Base-by-base conservation (phyloP, 2,888 invertebrate genomes). In the Phrixothrix hirtus region DNA sequence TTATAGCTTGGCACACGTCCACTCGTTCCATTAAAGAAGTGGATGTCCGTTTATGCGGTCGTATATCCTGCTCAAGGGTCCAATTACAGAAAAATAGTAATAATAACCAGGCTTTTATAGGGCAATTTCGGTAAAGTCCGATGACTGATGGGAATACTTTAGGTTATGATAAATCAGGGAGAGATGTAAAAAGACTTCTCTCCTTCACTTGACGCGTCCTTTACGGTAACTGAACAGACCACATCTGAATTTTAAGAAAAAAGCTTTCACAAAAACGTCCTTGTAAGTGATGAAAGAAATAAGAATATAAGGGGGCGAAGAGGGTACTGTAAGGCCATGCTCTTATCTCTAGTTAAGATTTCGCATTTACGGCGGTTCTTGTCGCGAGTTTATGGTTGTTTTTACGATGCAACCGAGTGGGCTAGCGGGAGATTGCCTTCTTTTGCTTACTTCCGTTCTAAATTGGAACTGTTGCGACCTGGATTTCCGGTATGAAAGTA, bases 291-390 rank as follows among this genome's bases (percentile, higher is more conserved):
- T 49, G 56, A 53, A 56, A 52, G 49, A 49, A 56, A 49, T 55
- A 55, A 55, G 48, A 55, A 55, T 45, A 42, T 34, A 45, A 34
- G 39, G 36, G 44, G 49, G 47, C 36, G 35, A 13, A 17, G 27
- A 25, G 21, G 46, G 46, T 41, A 41, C 29, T 35, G 44, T 37
- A 38, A 50, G 50, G 45, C 55, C 14, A 31, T 53, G 54, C 61
- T 63, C 62, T 63, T 62, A 63, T 63, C 63, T 62, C 46, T 58
- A 59, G 60, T 63, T 63, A 63, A 63, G 63, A 63, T 63, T 63
- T 63, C 57, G 54, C 61, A 58, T 63, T 63, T 63, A 63, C 58
- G 55, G 60, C 57, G 61, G 62, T 58, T 58, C 59, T 63, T 63
- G 61, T 61, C 59, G 55, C 53, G 58, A 55, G 59, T 63, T 63